phyloP scores from a whole-genome alignment of 2,113 vertebrate species.

The Zapus hudsonius region DNA sequence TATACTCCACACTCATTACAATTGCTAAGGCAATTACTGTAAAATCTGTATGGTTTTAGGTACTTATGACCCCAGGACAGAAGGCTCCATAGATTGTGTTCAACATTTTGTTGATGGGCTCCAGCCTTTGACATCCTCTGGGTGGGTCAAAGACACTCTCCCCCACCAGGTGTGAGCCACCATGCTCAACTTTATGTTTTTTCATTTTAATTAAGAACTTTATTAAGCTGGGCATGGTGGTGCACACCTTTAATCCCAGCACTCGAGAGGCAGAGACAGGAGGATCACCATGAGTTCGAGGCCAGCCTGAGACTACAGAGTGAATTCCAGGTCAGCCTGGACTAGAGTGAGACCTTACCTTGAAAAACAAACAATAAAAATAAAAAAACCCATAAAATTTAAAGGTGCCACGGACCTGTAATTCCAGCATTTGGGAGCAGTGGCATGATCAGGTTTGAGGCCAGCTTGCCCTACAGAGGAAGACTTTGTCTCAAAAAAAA shows the following conservation, averaged over 20 bases:
- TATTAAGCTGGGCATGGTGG: no score
- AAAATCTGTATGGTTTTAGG: slow-evolving; percentile 38
- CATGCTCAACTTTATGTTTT: no score
- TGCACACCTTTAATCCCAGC: no score
- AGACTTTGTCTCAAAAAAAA: not conserved
- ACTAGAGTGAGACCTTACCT: no score
- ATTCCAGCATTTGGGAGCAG: not conserved
- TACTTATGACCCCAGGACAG: slow-evolving; percentile 18
- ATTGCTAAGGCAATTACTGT: not conserved
- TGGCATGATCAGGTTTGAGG: not conserved
- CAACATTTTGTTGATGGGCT: not conserved
- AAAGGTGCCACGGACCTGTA: not conserved
- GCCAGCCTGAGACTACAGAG: no score
- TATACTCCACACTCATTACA: not conserved
- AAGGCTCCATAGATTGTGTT: not conserved
- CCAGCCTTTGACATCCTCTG: not conserved
- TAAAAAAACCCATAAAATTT: not conserved
- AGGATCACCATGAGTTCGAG: no score
- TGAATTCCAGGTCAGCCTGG: no score
- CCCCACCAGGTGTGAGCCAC: no score
- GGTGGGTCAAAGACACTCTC: not conserved
- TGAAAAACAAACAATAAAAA: no score
- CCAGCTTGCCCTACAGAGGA: not conserved
- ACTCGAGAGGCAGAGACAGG: no score
- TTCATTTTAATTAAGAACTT: no score